These are phyloP conservation scores for Drosophila algonquin DNA, from an alignment of 2,888 invertebrate species.

Conservation along the genomic window DNA sequence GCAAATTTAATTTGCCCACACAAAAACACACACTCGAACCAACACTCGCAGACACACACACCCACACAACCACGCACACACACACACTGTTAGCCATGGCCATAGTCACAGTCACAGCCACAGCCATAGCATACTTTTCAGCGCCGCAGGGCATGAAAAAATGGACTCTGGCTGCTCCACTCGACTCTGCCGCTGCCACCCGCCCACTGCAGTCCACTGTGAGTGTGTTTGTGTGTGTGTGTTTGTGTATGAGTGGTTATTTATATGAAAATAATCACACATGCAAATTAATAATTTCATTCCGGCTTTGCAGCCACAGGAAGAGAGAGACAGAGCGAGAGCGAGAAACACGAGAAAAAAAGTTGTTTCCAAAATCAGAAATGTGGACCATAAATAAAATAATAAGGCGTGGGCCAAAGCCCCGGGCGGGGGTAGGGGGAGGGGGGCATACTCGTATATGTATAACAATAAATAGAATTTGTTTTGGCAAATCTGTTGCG, in stretches of 20 bases:
- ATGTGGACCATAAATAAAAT: conserved; percentile 67
- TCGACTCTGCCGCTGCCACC: no score
- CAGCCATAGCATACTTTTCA: conserved; percentile 67
- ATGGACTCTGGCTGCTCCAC: conserved; percentile 37
- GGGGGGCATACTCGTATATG: conserved; percentile 28
- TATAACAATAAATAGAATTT: conserved; percentile 52
- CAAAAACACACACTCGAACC: neutral
- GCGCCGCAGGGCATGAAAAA: conserved; percentile 62
- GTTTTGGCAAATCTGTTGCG: conserved; percentile 68
- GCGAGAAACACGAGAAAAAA: neutral
- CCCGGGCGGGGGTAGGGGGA: neutral
- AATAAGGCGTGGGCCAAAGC: conserved; percentile 35
- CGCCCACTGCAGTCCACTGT: neutral
- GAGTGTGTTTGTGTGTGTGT: conserved; percentile 10
- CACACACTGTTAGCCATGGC: conserved; percentile 9
- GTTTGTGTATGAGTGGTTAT: conserved; percentile 34
- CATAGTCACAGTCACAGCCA: conserved; percentile 38
- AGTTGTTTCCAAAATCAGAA: conserved; percentile 56
- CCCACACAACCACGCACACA: conserved; percentile 1
- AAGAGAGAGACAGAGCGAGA: neutral
- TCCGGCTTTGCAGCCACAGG: conserved; percentile 37
- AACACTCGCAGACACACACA: conserved; percentile 21
- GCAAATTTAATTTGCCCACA: conserved; percentile 72
- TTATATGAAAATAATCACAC: conserved; percentile 80
- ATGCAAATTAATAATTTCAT: conserved; percentile 81